phyloP scores from a whole-genome alignment of 2,113 vertebrate genomes.

The Callithrix jacchus region DNA sequence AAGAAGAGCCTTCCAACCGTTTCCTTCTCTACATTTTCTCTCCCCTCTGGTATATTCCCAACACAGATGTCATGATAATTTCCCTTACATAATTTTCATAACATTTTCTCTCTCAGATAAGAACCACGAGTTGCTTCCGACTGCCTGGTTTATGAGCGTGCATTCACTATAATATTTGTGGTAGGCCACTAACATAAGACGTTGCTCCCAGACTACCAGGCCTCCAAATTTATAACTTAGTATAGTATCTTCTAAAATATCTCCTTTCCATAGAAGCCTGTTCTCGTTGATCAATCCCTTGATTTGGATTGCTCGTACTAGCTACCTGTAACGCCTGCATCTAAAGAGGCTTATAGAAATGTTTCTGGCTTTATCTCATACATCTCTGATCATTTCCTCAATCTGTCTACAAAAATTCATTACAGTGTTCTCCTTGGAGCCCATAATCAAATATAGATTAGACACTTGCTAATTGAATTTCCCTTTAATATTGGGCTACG shows the following conservation, averaged over 20 bases:
- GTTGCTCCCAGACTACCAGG: neutral
- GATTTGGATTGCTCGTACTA: neutral
- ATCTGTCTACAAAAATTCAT: slow-evolving; percentile 38
- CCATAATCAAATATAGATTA: slow-evolving; percentile 32
- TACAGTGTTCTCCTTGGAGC: neutral
- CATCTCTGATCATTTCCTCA: slow-evolving; percentile 18
- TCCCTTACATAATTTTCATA: neutral
- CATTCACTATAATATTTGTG: neutral
- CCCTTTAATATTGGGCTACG: neutral
- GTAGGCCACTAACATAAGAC: neutral
- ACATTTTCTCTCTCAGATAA: neutral
- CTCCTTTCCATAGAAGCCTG: neutral
- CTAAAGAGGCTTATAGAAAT: slow-evolving; percentile 9
- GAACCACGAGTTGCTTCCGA: neutral
- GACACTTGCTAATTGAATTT: slow-evolving; percentile 37
- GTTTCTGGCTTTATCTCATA: neutral
- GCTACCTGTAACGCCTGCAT: neutral
- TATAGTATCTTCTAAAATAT: neutral
- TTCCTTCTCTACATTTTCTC: neutral
- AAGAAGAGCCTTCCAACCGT: neutral
- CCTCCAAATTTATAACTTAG: neutral
- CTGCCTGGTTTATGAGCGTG: neutral
- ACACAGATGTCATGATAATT: neutral
- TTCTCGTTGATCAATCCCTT: neutral
- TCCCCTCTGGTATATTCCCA: neutral